These are phyloP conservation scores for Brachyalestes nurse DNA, from an alignment of 2,797 vertebrate genomes.

Conservation along the genomic window DNA sequence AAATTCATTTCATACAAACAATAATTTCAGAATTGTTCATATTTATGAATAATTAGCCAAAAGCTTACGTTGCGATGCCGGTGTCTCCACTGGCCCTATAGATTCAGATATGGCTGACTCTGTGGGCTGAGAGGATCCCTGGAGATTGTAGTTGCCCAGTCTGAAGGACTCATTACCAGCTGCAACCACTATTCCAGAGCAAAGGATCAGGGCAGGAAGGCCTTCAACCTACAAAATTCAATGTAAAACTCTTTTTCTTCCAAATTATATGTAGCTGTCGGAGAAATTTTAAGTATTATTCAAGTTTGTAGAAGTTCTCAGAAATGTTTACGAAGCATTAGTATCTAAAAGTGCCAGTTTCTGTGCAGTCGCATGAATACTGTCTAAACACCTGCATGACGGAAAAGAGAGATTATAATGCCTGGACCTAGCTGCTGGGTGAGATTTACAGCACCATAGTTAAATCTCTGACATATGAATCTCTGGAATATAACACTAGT, in stretches of 20 bases:
- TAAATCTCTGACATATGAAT: background rate
- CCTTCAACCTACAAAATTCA: slow-evolving; percentile 81
- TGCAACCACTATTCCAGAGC: slow-evolving; percentile 89
- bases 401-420: slow-evolving; percentile 19
- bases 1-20: background rate
- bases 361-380: background rate
- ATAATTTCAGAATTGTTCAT: background rate
- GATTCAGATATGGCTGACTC: slow-evolving; percentile 76
- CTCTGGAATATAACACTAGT: background rate
- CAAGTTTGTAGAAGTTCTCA: too few species aligned
- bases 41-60: background rate
- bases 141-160: slow-evolving; percentile 81
- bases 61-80: slow-evolving; percentile 82
- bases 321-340: too few species aligned
- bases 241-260: background rate
- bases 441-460: slow-evolving; percentile 16
- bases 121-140: slow-evolving; percentile 72
- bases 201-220: slow-evolving; percentile 84
- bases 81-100: slow-evolving; percentile 71
- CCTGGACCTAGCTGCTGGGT: slow-evolving; percentile 18
- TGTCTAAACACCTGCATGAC: background rate
- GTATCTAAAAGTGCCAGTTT: background rate
- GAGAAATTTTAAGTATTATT: too few species aligned
- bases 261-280: background rate
- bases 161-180: slow-evolving; percentile 91